A percentile compares a stretch with the other conserved stretches of the same genome.
These are phyloP conservation scores for Aldabrachelys gigantea DNA, from an alignment of 2,113 vertebrate genomes.

Conservation along the genomic window DNA sequence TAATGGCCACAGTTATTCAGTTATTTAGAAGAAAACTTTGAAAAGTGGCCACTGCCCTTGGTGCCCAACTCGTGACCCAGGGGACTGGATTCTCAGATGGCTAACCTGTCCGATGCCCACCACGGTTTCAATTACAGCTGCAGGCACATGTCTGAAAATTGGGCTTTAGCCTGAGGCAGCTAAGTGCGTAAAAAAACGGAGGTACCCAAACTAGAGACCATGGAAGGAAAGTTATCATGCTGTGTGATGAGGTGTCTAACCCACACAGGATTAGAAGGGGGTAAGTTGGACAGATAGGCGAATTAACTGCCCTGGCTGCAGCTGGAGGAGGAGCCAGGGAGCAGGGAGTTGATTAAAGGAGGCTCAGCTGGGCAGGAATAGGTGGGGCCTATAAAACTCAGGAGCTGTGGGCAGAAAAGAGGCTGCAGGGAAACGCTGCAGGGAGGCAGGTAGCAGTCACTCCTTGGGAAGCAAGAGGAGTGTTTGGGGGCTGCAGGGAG, in stretches of 20 bases:
- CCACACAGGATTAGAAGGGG: too few species aligned
- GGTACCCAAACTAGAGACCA: neutral
- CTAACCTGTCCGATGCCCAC: neutral
- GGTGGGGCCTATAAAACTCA: too few species aligned
- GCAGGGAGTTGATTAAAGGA: too few species aligned
- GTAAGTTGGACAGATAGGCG: too few species aligned
- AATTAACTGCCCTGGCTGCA: too few species aligned
- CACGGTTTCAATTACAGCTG: neutral
- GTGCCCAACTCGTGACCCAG: neutral
- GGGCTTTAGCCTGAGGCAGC: neutral
- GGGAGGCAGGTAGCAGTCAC: too few species aligned
- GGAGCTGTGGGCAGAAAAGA: too few species aligned
- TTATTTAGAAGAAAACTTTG: neutral
- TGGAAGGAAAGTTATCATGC: neutral
- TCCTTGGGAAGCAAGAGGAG: too few species aligned
- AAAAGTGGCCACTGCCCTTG: fast-evolving
- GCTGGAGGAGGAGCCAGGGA: too few species aligned
- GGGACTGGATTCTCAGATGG: neutral
- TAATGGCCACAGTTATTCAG: neutral
- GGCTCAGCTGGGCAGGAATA: too few species aligned
- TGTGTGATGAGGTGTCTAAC: neutral
- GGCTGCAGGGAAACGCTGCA: too few species aligned
- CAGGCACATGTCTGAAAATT: neutral
- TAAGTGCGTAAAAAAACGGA: neutral
- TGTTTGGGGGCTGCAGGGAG: too few species aligned